A percentile compares a stretch with the other conserved stretches of the same genome.
Evolutionary conservation across 2,888 invertebrate species (phyloP).

Genomic region (Molorchus minor): DNA sequence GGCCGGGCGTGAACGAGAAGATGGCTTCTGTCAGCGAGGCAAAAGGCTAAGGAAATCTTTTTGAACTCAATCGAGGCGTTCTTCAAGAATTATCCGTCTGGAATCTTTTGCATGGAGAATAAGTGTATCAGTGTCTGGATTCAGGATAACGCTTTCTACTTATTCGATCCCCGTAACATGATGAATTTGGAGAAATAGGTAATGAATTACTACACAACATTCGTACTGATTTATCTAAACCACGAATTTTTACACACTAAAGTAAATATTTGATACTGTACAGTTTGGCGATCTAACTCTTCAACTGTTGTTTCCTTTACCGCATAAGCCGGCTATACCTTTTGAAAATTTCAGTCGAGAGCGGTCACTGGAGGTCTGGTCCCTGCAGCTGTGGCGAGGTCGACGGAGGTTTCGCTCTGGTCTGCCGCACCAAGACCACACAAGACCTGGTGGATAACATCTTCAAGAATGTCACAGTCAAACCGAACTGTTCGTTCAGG

Average conservation of each 20-base stretch:
- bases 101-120: slow-evolving; percentile 49
- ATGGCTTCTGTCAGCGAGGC: slow-evolving; percentile 36
- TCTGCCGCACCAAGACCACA: slow-evolving; percentile 48
- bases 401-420: slow-evolving; percentile 43
- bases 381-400: slow-evolving; percentile 31
- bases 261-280: too few relatives aligned
- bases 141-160: slow-evolving; percentile 42
- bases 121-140: slow-evolving; percentile 55
- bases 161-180: slow-evolving; percentile 57
- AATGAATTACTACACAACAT: slow-evolving; percentile 28
- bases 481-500: slow-evolving; percentile 31
- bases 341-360: background rate
- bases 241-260: too few relatives aligned
- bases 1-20: slow-evolving; percentile 36
- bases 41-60: slow-evolving; percentile 39
- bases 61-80: slow-evolving; percentile 45
- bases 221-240: background rate
- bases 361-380: background rate
- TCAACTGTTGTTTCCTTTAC: too few relatives aligned
- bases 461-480: slow-evolving; percentile 43
- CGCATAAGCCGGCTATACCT: too few relatives aligned
- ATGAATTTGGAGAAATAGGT: slow-evolving; percentile 51
- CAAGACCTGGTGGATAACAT: slow-evolving; percentile 48
- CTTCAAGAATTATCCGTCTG: slow-evolving; percentile 48
- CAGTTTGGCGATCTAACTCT: too few relatives aligned